Evolutionary conservation across 2,888 invertebrate species (phyloP), one percentile per base, ranked within the genome.

Genomic region (Cryptus viduatorius): DNA sequence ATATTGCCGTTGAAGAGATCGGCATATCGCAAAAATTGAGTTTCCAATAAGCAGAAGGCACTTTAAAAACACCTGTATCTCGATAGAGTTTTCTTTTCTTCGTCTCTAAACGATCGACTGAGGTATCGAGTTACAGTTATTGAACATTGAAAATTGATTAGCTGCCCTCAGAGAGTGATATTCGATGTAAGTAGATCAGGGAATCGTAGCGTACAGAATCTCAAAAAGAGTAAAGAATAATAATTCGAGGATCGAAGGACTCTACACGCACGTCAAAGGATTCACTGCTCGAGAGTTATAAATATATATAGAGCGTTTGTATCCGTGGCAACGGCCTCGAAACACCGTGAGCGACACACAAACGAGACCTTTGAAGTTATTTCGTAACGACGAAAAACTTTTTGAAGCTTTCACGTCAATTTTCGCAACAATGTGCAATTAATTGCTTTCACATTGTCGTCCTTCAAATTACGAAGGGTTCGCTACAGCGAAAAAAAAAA

Each of bases 301-400:
- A 75, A 82, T 50, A 75, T 79, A 59, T 50, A 73, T 73, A 61
- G 48, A 71, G 73, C 73, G 78, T 69, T 69, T 48, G 84, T 92
- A 89, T 87, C 86, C 91, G 89, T 92, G 87, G 89, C 89, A 90
- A 92, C 91, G 89, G 89, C 89, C 90, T 86, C 88, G 82, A 87
- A 85, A 82, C 83, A 79, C 79, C 76, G 86, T 83, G 86, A 69
- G 77, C 78, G 73, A 86, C 79, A 71, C 72, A 79, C 68, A 78
- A 29, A 78, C 53, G 16, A 77, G 77, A 72, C 80, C 77, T 84
- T 80, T 84, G 79, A 80, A 71, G 79, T 76, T 75, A 50, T 44
- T 59, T 19, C 44, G 61, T 68, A 67, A 50, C 37, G 42, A 73
- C 53, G 64, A 78, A 81, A 81, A 78, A 46, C 69, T 42, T 37